Evolutionary conservation across 2,888 invertebrate species (phyloP), one percentile per base, ranked within the genome.

Genomic region (Drosophila eohydei): DNA sequence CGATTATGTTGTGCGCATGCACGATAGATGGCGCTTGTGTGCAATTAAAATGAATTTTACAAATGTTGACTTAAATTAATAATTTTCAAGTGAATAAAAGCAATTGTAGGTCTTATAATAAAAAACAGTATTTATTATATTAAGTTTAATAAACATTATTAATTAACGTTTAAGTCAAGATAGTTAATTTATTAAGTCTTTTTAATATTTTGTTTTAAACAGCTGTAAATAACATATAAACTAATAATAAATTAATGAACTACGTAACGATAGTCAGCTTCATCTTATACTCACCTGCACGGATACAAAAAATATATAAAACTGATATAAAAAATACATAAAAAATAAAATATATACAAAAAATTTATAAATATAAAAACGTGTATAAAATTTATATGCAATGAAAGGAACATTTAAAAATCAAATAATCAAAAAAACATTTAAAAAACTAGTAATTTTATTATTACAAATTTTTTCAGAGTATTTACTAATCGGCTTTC

Each of bases 21-120:
- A 57, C 60, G 11, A 2, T 48, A 70, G 74, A 48, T 67, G 79
- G 79, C 74, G 82, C 60, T 5, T 52, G 1, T 30, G 32, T 43
- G 46, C 11, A 4, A 6, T 3, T 32, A 12, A n/a, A 7, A 11
- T 28, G 4, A 2, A 26, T 14, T 21, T 40, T 44, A 12, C 12
- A 3, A 5, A 26, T 26, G n/a, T 16, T 11, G 0, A 0, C 2
- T 30, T 48, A 30, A 26, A 40, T 16, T 2, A 1, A n/a, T 2
- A 9, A 21, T 9, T 65, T 16, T 1, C 14, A 21, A 34, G 26
- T 30, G 12, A 21, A 26, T 36, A 2, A 14, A 38, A 26, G 4
- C 28, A 54, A 38, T 5, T 36, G 16, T 16, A 14, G 0, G 4
- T 30, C 4, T 2, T 11, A 1, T 11, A 30, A 30, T 48, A 3